phyloP scores from a whole-genome alignment of 1,140 invertebrate genomes.

The Hirudo medicinalis region DNA sequence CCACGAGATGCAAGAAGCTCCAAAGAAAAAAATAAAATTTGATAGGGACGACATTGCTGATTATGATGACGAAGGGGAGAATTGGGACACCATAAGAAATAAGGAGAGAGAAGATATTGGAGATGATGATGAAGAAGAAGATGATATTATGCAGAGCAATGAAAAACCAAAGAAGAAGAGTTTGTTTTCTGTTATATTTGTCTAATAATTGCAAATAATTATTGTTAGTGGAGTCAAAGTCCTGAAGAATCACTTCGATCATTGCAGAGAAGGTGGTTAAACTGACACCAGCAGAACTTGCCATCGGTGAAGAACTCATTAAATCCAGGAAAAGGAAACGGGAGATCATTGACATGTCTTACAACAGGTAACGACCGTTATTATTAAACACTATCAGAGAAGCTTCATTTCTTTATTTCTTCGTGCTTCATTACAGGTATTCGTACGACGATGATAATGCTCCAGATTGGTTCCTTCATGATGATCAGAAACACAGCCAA shows the following conservation, averaged over 20 bases:
- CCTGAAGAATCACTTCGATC: not conserved
- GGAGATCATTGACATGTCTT: constrained; percentile 38
- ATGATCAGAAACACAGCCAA: constrained; percentile 79
- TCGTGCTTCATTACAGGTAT: constrained; percentile 35
- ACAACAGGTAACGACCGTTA: constrained; percentile 31
- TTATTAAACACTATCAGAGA: not conserved
- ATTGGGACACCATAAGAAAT: constrained; percentile 12
- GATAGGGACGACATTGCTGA: constrained; percentile 45
- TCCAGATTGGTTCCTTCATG: constrained; percentile 89
- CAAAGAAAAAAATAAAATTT: constrained; percentile 15
- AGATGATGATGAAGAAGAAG: constrained; percentile 45
- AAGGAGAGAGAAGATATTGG: constrained; percentile 33
- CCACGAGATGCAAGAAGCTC: not conserved
- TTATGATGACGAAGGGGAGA: constrained; percentile 22
- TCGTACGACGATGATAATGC: constrained; percentile 61
- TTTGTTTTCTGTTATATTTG: constrained; percentile 18
- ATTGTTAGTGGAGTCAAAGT: constrained; percentile 10
- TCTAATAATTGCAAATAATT: not conserved
- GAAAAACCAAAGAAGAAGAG: constrained; percentile 30
- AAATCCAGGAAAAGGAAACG: constrained; percentile 35
- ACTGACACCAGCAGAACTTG: constrained; percentile 66
- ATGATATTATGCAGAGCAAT: constrained; percentile 19
- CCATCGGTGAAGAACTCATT: constrained; percentile 37
- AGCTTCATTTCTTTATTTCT: not conserved
- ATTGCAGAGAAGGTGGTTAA: constrained; percentile 49